Evolutionary conservation across 2,797 vertebrate species (phyloP).

Genomic region (Onychomys leucogaster): DNA sequence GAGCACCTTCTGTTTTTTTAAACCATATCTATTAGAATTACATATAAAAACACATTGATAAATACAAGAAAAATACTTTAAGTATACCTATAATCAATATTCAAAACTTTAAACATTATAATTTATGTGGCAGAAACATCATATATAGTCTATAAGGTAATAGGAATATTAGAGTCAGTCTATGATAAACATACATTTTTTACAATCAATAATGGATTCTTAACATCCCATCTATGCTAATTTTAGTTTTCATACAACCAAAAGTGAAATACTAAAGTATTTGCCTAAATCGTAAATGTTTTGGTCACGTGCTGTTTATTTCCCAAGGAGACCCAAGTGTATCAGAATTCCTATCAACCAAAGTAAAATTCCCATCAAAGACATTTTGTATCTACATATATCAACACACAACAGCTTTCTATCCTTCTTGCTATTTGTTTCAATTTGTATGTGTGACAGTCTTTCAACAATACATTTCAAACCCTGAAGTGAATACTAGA

Average conservation of each 20-base stretch:
- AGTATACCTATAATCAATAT: conserved; percentile 57
- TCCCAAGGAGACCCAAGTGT: conserved; percentile 47
- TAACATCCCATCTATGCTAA: conserved; percentile 23
- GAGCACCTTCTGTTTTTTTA: too few species aligned
- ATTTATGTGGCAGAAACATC: conserved; percentile 45
- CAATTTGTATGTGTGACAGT: background rate
- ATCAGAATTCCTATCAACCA: conserved; percentile 45
- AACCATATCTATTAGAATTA: conserved; percentile 54
- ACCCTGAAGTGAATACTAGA: background rate
- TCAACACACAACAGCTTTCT: conserved; percentile 46
- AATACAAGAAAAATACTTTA: conserved; percentile 63
- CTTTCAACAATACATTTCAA: background rate
- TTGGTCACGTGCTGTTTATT: conserved; percentile 24
- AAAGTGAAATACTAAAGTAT: conserved; percentile 26
- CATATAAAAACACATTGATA: conserved; percentile 49
- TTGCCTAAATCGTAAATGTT: conserved; percentile 3
- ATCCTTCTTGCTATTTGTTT: conserved; percentile 24
- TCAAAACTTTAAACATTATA: conserved; percentile 57
- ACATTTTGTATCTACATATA: conserved; percentile 41
- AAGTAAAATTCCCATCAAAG: conserved; percentile 44
- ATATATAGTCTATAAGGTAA: conserved; percentile 38
- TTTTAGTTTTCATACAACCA: conserved; percentile 56
- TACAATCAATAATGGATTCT: conserved; percentile 36
- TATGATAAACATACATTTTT: conserved; percentile 46
- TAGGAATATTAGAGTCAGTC: conserved; percentile 40